These are phyloP conservation scores for Petroica traversi DNA, from an alignment of 2,113 vertebrate genomes.

Conservation along the genomic window DNA sequence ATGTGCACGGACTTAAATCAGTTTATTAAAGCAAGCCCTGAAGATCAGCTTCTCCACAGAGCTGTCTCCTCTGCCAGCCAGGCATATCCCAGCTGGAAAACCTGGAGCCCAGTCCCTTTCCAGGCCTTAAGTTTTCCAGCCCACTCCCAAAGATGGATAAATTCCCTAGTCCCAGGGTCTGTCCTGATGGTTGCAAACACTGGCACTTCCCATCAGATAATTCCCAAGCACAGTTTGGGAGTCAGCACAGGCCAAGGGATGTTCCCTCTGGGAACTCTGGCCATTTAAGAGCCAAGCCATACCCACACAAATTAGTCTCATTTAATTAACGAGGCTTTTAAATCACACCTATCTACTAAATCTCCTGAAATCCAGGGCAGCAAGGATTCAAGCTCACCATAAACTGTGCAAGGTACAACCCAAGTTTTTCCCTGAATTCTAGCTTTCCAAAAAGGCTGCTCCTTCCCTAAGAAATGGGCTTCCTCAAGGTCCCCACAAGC, in stretches of 20 bases:
- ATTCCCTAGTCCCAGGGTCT: background rate
- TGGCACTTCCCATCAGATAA: background rate
- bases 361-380: background rate
- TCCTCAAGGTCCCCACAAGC: background rate
- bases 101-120: background rate
- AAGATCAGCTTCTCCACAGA: background rate
- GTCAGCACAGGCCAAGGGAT: background rate
- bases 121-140: background rate
- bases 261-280: background rate
- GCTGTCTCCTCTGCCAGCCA: background rate
- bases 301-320: background rate
- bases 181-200: background rate
- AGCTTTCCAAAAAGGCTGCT: background rate
- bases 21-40: background rate
- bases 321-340: background rate
- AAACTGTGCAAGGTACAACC: background rate
- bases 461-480: background rate
- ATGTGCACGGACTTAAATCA: background rate
- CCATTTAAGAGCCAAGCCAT: background rate
- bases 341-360: background rate
- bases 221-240: background rate
- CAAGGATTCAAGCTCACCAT: background rate
- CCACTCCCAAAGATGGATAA: background rate
- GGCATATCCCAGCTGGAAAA: background rate
- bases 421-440: background rate